phyloP scores from a whole-genome alignment of 2,888 invertebrate genomes.

The Leptinotarsa haldemani region DNA sequence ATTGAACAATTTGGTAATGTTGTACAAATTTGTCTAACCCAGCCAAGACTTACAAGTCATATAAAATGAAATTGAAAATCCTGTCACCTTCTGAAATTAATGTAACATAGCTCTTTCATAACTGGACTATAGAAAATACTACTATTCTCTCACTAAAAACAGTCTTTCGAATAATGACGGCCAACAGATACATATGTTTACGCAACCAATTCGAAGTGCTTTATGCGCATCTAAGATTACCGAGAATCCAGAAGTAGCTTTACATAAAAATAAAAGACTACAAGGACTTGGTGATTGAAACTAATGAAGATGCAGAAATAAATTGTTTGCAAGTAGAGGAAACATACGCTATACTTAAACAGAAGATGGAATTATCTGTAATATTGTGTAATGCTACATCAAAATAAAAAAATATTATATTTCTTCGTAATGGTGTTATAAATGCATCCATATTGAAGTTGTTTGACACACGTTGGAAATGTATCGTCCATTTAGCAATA shows the following conservation, averaged over 20 bases:
- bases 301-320: conserved; percentile 6
- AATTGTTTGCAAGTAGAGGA: not conserved
- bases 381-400: too few relatives aligned
- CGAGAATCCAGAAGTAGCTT: conserved; percentile 30
- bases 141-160: not conserved
- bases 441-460: too few relatives aligned
- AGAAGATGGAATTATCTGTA: too few relatives aligned
- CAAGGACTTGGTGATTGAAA: conserved; percentile 4
- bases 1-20: too few relatives aligned
- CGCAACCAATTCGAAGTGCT: conserved; percentile 23
- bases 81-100: too few relatives aligned
- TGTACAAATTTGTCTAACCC: too few relatives aligned
- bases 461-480: too few relatives aligned
- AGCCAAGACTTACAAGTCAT: too few relatives aligned
- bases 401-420: too few relatives aligned
- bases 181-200: conserved; percentile 14
- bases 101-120: not conserved
- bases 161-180: not conserved
- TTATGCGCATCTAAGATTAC: conserved; percentile 28
- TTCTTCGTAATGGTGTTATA: too few relatives aligned
- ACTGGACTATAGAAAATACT: conserved; percentile 3
- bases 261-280: conserved; percentile 25
- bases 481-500: too few relatives aligned
- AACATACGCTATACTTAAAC: not conserved
- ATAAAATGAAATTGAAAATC: too few relatives aligned